Conservation (phyloP, 2,888 invertebrate genomes). For the Pristionchus entomophagus region DNA sequence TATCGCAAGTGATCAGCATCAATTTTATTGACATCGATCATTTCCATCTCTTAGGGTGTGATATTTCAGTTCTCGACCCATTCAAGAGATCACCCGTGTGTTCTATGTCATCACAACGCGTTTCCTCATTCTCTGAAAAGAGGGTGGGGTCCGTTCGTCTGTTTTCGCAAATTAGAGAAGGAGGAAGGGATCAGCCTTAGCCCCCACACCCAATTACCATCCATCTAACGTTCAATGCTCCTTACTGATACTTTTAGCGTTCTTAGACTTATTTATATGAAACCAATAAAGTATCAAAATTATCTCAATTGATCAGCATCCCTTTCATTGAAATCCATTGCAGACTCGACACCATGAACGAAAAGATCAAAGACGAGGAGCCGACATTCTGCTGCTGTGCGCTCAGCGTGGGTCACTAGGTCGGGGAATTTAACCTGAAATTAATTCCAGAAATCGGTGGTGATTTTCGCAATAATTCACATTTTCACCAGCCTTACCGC, state of each 20-base stretch:
- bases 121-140: neutral
- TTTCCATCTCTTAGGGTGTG: neutral
- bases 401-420: neutral
- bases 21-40: too few relatives aligned
- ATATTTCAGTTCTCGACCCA: neutral
- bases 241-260: too few relatives aligned
- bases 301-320: neutral
- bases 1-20: too few relatives aligned
- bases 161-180: constrained; percentile 5
- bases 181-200: constrained; percentile 9
- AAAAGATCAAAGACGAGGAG: constrained; percentile 31
- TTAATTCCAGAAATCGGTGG: constrained; percentile 16
- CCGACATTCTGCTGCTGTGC: constrained; percentile 27
- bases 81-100: constrained; percentile 5
- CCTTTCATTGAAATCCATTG: neutral
- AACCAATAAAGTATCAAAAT: too few relatives aligned
- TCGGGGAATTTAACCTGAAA: neutral
- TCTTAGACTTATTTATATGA: too few relatives aligned
- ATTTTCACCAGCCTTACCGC: neutral
- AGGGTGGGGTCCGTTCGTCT: constrained; percentile 16
- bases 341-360: neutral
- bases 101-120: neutral
- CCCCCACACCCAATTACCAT: neutral
- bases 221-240: too few relatives aligned
- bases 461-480: neutral